Base-by-base conservation (phyloP, 2,113 vertebrate species). In the Spermophilus dauricus region DNA sequence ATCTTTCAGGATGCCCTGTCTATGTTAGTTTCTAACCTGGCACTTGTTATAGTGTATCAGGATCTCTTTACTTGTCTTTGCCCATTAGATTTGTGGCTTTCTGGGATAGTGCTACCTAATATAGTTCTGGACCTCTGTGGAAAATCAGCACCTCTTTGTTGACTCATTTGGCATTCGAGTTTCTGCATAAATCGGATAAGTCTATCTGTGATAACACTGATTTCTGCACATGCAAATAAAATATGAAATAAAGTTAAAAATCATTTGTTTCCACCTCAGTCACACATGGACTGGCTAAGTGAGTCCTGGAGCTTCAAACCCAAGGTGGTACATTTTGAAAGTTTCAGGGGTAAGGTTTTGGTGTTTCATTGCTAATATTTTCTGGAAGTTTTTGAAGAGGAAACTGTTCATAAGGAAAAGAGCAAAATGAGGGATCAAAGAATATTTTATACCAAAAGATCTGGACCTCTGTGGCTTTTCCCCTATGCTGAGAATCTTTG, bases 151-250 rank as follows among this genome's bases (percentile, higher is more conserved):
- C 5, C 3, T 53, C 69, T 58, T 80, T 70, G 12, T 76, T 80
- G 26, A 65, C 51, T 48, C 53, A 78, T 65, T 70, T 85, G 7
- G 13, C 28, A 72, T 84, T 85, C 22, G 20, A 61, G n/a, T 12
- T 65, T 77, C 45, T 48, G 72, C 12, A 82, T 77, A 81, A 85
- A 84, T 73, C 56, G 5, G 76, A 0, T 34, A 58, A 84, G 37
- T 63, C 37, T 81, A 17, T 51, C 67, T 86, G 89, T 93, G 69
- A 37, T 89, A 75, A 32, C 45, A 48, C 28, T 12, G 30, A 77
- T 58, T 94, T 61, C 77, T 94, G 17, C 8, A 82, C 8, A 53
- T n/a, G 34, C 32, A 91, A 76, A 39, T 93, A 70, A 94, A 77
- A 24, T 91, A 39, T 17, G 32, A 45, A n/a, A 32, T 30, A 30